Percentiles rank a stretch among this genome's conserved stretches.
Conservation (phyloP, 2,113 vertebrate species). For the Hystrix brachyura region DNA sequence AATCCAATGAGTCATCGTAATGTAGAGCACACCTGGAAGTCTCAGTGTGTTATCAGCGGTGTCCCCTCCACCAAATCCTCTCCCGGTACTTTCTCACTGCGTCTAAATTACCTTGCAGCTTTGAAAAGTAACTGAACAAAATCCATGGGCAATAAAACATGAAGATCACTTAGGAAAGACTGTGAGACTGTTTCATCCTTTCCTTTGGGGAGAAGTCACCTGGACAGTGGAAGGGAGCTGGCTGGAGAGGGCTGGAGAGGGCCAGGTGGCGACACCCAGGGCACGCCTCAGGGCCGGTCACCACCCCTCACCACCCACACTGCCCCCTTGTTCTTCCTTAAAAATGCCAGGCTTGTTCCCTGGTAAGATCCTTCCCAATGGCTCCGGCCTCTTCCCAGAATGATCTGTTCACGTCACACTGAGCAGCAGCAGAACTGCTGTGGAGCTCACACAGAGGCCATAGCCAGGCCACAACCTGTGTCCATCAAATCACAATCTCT, state of each 20-base stretch:
- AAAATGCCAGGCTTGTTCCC: background rate
- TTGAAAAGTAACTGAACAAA: constrained; percentile 22
- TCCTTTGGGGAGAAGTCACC: background rate
- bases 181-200: background rate
- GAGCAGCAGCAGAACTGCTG: background rate
- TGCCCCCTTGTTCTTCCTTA: background rate
- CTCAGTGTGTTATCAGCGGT: background rate
- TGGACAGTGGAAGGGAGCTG: background rate
- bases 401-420: background rate
- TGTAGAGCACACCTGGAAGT: background rate
- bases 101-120: background rate
- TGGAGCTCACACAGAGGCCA: background rate
- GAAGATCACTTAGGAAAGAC: background rate
- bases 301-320: background rate
- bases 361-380: background rate
- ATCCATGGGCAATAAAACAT: background rate
- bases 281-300: background rate
- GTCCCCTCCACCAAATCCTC: background rate
- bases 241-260: background rate
- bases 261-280: background rate
- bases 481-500: constrained; percentile 22
- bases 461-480: background rate
- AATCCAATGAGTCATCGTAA: background rate
- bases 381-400: background rate
- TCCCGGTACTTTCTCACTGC: background rate